Evolutionary conservation across 1,140 invertebrate genomes (phyloP).

Genomic region (Philaenus spumarius): DNA sequence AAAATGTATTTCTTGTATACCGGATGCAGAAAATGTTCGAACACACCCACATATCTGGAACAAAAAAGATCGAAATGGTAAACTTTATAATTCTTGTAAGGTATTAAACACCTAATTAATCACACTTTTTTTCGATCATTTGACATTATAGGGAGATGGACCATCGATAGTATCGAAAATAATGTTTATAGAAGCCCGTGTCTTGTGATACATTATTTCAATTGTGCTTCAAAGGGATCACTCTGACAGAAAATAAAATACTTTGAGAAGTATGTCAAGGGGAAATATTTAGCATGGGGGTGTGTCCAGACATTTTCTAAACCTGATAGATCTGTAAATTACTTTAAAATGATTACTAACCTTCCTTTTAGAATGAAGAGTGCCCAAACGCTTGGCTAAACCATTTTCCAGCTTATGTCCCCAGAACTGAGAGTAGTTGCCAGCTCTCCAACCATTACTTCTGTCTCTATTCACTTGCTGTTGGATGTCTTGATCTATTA

Average conservation of each 20-base stretch:
- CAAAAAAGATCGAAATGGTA: no score
- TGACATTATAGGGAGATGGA: no score
- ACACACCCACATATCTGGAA: no score
- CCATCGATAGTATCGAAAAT: no score
- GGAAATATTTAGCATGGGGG: neutral
- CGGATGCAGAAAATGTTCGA: no score
- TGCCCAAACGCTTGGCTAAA: slow-evolving; percentile 63
- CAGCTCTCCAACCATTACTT: slow-evolving; percentile 59
- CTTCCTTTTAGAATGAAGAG: slow-evolving; percentile 37
- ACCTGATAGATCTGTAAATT: neutral
- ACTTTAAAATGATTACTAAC: slow-evolving; percentile 13
- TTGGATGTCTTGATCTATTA: slow-evolving; percentile 62
- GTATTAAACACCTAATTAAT: no score
- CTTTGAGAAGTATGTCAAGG: neutral
- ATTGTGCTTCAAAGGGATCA: neutral
- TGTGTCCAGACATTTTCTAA: neutral
- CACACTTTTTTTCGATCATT: no score
- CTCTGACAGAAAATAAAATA: neutral
- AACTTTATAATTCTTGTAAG: no score
- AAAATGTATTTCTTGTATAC: no score
- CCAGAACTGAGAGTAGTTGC: slow-evolving; percentile 78
- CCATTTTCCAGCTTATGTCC: slow-evolving; percentile 76
- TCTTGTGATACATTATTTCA: neutral
- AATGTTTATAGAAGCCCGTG: neutral
- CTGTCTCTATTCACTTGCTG: slow-evolving; percentile 54